phyloP scores from a whole-genome alignment of 2,888 invertebrate species.

The Julus scanicus region DNA sequence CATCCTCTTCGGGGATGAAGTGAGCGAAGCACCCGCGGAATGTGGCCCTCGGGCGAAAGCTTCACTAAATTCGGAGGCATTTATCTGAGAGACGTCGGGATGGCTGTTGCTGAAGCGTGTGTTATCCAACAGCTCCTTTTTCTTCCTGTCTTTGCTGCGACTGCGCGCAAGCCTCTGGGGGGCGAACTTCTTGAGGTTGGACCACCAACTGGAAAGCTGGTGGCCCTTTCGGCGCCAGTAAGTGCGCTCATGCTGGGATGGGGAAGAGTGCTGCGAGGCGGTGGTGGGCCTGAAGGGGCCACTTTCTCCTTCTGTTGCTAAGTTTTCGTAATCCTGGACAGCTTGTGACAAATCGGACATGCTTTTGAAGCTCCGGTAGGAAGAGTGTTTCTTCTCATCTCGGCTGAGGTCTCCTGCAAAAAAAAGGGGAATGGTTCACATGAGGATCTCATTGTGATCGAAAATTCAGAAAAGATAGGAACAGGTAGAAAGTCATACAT shows the following conservation, averaged over 20 bases:
- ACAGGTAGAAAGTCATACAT: neutral
- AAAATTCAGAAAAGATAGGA: neutral
- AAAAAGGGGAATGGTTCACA: neutral
- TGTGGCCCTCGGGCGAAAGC: conserved; percentile 46
- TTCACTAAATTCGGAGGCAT: conserved; percentile 53
- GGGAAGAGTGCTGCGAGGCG: neutral
- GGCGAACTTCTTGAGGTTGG: conserved; percentile 56
- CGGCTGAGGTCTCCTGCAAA: neutral
- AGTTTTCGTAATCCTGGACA: neutral
- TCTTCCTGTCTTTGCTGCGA: conserved; percentile 57
- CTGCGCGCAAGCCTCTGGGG: conserved; percentile 56
- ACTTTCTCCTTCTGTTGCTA: neutral
- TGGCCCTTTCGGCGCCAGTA: conserved; percentile 55
- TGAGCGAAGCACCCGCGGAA: conserved; percentile 52
- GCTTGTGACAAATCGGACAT: conserved; percentile 49
- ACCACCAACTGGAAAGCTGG: conserved; percentile 56
- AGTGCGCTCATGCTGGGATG: conserved; percentile 49
- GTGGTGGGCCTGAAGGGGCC: neutral
- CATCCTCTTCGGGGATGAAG: conserved; percentile 48
- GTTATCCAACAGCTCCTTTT: neutral
- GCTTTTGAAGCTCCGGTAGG: conserved; percentile 49
- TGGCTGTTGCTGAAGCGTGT: conserved; percentile 56
- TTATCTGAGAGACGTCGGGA: conserved; percentile 57
- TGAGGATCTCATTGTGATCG: neutral
- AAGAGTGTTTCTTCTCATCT: neutral